Conservation (phyloP, 2,113 vertebrate species). For the Anguilla rostrata region DNA sequence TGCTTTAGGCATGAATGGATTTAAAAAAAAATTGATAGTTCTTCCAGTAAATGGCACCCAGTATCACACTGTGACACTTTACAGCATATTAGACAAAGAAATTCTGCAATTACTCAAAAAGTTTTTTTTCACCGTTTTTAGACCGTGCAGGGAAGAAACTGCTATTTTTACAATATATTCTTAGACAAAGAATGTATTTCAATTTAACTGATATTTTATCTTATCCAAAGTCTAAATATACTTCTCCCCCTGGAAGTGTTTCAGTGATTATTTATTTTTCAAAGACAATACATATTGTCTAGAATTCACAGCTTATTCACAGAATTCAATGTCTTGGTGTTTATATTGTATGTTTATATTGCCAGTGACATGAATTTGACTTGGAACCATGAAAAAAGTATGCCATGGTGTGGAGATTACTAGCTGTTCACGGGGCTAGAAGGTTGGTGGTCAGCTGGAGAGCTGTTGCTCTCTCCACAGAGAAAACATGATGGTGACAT, state of each 20-base stretch:
- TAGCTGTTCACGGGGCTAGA: neutral
- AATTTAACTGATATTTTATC: neutral
- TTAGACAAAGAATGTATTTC: neutral
- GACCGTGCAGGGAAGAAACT: neutral
- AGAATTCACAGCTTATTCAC: neutral
- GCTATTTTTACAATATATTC: neutral
- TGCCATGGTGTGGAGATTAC: neutral
- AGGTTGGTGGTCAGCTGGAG: neutral
- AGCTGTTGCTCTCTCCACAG: slow-evolving; percentile 9
- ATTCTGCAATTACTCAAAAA: neutral
- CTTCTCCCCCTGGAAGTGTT: neutral
- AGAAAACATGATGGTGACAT: slow-evolving; percentile 24
- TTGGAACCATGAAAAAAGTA: neutral
- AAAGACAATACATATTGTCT: neutral
- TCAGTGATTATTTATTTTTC: neutral
- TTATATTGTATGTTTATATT: neutral
- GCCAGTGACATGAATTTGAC: neutral
- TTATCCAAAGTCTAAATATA: neutral
- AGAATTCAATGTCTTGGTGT: neutral
- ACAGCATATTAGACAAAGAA: neutral
- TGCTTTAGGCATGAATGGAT: too few relatives aligned
- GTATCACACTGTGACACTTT: too few relatives aligned
- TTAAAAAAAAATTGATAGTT: too few relatives aligned
- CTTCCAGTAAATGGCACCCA: too few relatives aligned
- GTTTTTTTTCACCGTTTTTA: neutral